phyloP scores from a whole-genome alignment of 2,113 vertebrate species.

The Hystrix cristata region DNA sequence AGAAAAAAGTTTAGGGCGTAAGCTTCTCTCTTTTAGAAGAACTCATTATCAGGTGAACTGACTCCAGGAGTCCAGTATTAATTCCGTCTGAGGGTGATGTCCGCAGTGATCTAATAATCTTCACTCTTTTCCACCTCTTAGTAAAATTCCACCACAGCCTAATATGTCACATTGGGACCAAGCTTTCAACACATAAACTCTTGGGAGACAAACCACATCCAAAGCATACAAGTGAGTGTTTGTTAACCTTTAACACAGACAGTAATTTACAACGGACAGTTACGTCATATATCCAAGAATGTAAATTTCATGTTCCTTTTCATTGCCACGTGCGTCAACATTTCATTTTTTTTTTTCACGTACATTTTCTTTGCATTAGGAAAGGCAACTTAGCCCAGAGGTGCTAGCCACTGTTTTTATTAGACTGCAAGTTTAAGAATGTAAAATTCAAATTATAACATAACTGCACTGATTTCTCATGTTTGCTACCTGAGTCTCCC shows the following conservation, averaged over 20 bases:
- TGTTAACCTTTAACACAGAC: not conserved
- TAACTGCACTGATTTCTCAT: not conserved
- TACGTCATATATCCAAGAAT: constrained; percentile 11
- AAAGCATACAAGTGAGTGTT: not conserved
- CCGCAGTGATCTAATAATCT: not conserved
- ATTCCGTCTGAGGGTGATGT: not conserved
- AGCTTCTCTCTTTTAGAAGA: not conserved
- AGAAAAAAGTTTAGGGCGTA: too few relatives aligned
- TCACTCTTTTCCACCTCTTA: not conserved
- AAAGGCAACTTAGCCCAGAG: not conserved
- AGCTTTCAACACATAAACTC: not conserved
- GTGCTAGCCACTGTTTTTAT: not conserved
- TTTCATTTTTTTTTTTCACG: not conserved
- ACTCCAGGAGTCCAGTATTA: not conserved
- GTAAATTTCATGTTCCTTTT: not conserved
- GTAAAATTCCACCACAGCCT: not conserved
- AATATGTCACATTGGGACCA: not conserved
- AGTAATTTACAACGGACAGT: not conserved
- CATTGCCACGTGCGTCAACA: not conserved
- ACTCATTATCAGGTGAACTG: not conserved
- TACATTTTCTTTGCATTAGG: not conserved
- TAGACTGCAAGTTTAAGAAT: not conserved
- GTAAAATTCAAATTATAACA: not conserved
- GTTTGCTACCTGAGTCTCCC: not conserved
- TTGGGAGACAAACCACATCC: not conserved